Base-by-base conservation (phyloP, 2,888 invertebrate species). In the Cyclophora albipunctata region DNA sequence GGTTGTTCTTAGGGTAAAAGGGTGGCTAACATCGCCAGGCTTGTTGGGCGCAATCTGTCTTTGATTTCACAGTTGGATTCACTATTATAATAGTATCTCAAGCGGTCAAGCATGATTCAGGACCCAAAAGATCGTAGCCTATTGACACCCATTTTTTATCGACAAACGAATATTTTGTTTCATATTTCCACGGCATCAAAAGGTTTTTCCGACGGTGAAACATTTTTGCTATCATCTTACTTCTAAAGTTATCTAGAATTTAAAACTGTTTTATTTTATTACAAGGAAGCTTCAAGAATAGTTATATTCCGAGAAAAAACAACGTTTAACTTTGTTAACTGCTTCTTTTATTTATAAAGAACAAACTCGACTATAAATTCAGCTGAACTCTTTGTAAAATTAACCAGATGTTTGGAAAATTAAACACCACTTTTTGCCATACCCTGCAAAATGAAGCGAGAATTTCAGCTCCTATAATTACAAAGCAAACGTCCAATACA, bases 11-110 rank as follows among this genome's bases (percentile, higher is more conserved):
- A 47, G 48, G 45, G 49, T 47, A 54, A 53, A 57, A 48, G 53
- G 54, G 51, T n/a, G 7, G 48, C 37, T 50, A 51, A 46, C 46
- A 52, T 44, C 51, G 20, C 20, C 52, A 50, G 48, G 51, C 49
- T 54, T 48, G 45, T 50, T 47, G 51, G 5, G 43, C 47, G 58
- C 66, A 60, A 69, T 69, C 63, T 67, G 69, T 69, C 65, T 69
- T 60, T 56, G 60, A 66, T 68, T 72, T 69, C 66, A 71, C 67
- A 65, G 62, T 63, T 63, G 63, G 66, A 65, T 70, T 68, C 58
- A 63, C 65, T 57, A 59, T 63, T 63, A 62, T 59, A 63, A 66
- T 63, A 59, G 62, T 59, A 54, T 60, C 59, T 53, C 53, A 49
- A n/a, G 45, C 45, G 54, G 61, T 51, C 52, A 55, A 55, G 50